A percentile compares a stretch with the other conserved stretches of the same genome.
phyloP scores from a whole-genome alignment of 2,888 invertebrate genomes.

The Augochlorella aurata region DNA sequence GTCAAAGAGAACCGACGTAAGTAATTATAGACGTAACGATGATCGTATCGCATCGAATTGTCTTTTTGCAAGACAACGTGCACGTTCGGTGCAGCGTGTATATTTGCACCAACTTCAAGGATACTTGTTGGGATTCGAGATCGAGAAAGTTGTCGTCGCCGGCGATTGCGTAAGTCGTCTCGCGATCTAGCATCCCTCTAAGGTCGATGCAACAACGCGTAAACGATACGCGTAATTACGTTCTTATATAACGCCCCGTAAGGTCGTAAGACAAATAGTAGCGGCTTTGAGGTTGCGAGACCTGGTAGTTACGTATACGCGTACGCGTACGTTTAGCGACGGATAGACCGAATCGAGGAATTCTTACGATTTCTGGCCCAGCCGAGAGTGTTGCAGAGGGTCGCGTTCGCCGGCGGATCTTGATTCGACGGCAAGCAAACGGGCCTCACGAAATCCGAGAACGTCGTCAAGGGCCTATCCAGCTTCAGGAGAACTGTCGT shows the following conservation, averaged over 20 bases:
- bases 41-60: background rate
- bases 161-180: slow-evolving; percentile 24
- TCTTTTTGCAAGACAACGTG: background rate
- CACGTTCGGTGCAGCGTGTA: background rate
- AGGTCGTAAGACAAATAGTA: background rate
- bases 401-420: slow-evolving; percentile 80
- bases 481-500: slow-evolving; percentile 91
- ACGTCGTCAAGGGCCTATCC: slow-evolving; percentile 88
- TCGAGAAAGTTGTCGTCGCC: slow-evolving; percentile 28
- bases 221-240: slow-evolving; percentile 27
- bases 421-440: slow-evolving; percentile 89
- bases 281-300: background rate
- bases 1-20: background rate
- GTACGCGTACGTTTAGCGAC: background rate
- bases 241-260: slow-evolving; percentile 36
- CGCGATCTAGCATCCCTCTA: slow-evolving; percentile 18
- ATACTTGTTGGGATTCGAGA: slow-evolving; percentile 5
- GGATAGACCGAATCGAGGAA: background rate
- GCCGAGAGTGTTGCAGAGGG: slow-evolving; percentile 91
- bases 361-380: slow-evolving; percentile 90
- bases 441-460: slow-evolving; percentile 92
- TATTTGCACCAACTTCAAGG: slow-evolving; percentile 25
- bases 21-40: background rate
- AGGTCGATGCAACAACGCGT: slow-evolving; percentile 16
- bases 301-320: too few species aligned